Conservation (phyloP, 2,797 vertebrate species). For the Ibycter americanus region DNA sequence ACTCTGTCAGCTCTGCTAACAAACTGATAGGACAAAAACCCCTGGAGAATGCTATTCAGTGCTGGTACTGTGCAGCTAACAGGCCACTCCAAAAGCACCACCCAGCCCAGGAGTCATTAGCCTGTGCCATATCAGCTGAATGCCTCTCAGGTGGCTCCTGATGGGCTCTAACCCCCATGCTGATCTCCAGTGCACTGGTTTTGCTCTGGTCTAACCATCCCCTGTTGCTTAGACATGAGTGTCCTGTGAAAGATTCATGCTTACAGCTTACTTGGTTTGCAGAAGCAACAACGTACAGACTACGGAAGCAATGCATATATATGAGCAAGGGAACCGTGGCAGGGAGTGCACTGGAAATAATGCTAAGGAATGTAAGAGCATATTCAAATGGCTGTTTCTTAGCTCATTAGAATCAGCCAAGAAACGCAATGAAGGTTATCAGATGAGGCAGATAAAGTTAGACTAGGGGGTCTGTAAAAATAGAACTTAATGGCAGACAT, state of each 20-base stretch:
- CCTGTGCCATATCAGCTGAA: accelerated
- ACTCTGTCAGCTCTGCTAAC: neutral
- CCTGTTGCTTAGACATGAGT: accelerated
- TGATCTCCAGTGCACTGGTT: neutral
- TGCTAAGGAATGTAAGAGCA: neutral
- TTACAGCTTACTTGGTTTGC: neutral
- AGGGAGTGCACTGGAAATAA: neutral
- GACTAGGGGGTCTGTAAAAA: neutral
- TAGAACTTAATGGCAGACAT: accelerated
- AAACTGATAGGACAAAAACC: neutral
- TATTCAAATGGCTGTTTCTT: neutral
- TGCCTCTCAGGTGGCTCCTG: neutral
- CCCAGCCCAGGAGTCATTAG: neutral
- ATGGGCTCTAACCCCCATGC: neutral
- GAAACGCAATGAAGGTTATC: neutral
- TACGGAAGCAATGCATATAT: neutral
- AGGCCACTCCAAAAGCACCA: accelerated
- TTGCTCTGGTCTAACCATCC: neutral
- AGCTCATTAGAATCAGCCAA: neutral
- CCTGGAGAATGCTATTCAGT: neutral
- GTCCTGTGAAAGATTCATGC: neutral
- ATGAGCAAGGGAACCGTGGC: neutral
- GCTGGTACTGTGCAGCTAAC: accelerated
- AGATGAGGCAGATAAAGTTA: neutral
- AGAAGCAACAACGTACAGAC: accelerated